Evolutionary conservation across 2,113 vertebrate genomes (phyloP).

Genomic region (Pyrgilauda ruficollis): DNA sequence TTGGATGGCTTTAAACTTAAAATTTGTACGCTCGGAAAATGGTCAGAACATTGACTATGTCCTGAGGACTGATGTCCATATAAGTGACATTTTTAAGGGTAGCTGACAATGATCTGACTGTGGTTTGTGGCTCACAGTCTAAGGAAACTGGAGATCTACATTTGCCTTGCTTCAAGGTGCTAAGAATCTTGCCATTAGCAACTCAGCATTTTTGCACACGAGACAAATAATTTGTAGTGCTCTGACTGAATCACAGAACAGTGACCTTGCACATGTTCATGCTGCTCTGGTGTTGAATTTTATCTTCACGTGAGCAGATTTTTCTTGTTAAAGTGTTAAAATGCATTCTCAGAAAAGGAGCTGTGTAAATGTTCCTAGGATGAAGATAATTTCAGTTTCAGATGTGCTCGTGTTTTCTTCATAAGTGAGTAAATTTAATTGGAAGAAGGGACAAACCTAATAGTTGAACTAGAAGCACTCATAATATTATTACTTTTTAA

Average conservation of each 20-base stretch:
- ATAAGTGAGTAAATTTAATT: slow-evolving; percentile 41
- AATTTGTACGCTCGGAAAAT: background rate
- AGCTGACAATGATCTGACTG: background rate
- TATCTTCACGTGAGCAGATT: slow-evolving; percentile 36
- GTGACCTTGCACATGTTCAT: slow-evolving; percentile 38
- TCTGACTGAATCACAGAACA: background rate
- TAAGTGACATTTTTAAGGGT: background rate
- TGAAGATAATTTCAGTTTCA: background rate
- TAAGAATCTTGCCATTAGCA: background rate
- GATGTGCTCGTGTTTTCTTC: background rate
- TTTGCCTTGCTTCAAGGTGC: background rate
- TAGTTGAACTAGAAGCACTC: slow-evolving; percentile 36
- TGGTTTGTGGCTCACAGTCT: background rate
- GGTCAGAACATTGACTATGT: rapidly evolving
- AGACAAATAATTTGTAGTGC: slow-evolving; percentile 23
- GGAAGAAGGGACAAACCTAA: slow-evolving; percentile 12
- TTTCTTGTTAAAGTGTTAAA: slow-evolving; percentile 43
- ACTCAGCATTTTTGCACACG: slow-evolving; percentile 15
- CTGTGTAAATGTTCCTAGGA: background rate
- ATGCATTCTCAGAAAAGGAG: background rate
- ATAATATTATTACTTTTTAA: slow-evolving; percentile 52
- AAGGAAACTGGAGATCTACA: background rate
- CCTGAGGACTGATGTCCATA: background rate
- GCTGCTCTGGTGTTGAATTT: slow-evolving; percentile 2
- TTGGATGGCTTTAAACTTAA: background rate